Percentiles rank a stretch among this genome's conserved stretches.
These are phyloP conservation scores for Ormyrus rosae DNA, from an alignment of 2,888 invertebrate genomes.

Conservation along the genomic window DNA sequence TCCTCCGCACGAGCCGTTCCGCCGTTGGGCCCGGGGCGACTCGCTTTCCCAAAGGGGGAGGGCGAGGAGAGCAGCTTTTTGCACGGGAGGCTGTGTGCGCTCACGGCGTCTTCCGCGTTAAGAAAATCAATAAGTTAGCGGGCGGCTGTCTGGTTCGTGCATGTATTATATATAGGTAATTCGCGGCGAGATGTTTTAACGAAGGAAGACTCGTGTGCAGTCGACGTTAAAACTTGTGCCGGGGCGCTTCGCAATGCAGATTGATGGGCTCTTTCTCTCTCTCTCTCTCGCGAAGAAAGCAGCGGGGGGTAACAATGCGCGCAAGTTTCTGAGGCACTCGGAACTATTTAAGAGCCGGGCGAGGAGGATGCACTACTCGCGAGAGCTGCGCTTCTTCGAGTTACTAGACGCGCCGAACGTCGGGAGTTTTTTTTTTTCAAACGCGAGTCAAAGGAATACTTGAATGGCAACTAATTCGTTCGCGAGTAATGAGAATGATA, in stretches of 20 bases:
- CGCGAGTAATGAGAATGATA: not conserved
- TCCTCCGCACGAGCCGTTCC: too few species aligned
- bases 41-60: too few species aligned
- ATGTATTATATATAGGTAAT: constrained; percentile 14
- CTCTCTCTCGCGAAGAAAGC: constrained; percentile 16
- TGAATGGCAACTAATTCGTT: constrained; percentile 17
- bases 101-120: constrained; percentile 10
- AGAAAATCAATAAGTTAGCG: constrained; percentile 48
- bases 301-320: constrained; percentile 23
- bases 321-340: constrained; percentile 31
- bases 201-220: not conserved
- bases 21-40: too few species aligned
- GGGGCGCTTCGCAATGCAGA: constrained; percentile 22
- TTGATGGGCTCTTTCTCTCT: constrained; percentile 10
- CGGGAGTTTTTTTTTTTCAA: constrained; percentile 8
- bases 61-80: constrained; percentile 3
- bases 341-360: constrained; percentile 29
- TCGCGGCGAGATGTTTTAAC: constrained; percentile 22
- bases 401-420: not conserved
- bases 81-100: not conserved
- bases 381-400: not conserved
- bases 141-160: not conserved
- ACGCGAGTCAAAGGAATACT: constrained; percentile 26
- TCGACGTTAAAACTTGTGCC: constrained; percentile 2
- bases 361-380: not conserved